A percentile compares a stretch with the other conserved stretches of the same genome.
phyloP scores from a whole-genome alignment of 2,797 vertebrate species.

The Apogon talboti region DNA sequence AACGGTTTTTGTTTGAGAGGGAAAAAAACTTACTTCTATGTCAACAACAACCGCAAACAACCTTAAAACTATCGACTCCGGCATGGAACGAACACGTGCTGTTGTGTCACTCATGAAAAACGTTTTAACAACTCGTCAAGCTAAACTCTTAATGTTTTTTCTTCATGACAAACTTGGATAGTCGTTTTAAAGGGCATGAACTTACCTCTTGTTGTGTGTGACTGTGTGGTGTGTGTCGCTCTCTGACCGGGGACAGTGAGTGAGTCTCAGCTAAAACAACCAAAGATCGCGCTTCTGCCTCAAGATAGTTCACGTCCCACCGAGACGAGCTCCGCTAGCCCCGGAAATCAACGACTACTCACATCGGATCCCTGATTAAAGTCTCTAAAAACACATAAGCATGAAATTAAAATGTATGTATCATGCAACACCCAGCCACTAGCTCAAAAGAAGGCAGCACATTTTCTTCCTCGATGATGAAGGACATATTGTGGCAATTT shows the following conservation, averaged over 20 bases:
- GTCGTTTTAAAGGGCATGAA: neutral
- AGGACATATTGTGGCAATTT: too few species aligned
- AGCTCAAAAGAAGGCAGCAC: too few species aligned
- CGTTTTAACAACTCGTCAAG: too few species aligned
- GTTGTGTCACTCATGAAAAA: neutral
- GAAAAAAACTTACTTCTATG: conserved; percentile 1
- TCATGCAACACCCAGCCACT: too few species aligned
- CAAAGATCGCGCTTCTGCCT: conserved; percentile 38
- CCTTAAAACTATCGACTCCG: neutral
- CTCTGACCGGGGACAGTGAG: conserved; percentile 37
- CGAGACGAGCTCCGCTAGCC: neutral
- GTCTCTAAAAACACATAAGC: too few species aligned
- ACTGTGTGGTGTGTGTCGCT: conserved; percentile 32
- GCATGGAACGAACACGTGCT: neutral
- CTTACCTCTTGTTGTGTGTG: conserved; percentile 61
- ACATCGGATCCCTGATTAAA: too few species aligned
- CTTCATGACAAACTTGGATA: neutral
- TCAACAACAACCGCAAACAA: conserved; percentile 5
- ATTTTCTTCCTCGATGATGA: too few species aligned
- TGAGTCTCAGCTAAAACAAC: conserved; percentile 18
- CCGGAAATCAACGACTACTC: too few species aligned
- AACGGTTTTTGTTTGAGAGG: neutral
- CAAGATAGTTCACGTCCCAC: conserved; percentile 61
- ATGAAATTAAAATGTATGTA: too few species aligned
- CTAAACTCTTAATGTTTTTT: too few species aligned